Base-by-base conservation (phyloP, 1,140 invertebrate species). In the Belonocnema kinseyi region DNA sequence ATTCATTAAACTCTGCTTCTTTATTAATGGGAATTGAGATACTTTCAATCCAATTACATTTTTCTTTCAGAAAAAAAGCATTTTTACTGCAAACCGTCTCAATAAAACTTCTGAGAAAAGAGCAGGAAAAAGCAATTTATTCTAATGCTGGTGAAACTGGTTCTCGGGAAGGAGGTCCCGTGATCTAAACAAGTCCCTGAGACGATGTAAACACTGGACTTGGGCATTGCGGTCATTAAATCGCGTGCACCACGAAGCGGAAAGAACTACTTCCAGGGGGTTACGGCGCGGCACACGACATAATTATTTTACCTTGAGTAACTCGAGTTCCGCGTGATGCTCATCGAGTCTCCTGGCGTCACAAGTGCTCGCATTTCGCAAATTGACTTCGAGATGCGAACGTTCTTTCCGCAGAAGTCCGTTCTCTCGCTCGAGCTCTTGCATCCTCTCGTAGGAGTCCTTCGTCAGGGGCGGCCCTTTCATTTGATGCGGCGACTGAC, bases 401-500 rank as follows among this genome's bases (percentile, higher is more conserved):
- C 86, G 86, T 77, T 90, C 89, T 81, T 88, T 89, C 50, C 86
- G 85, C 53, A 89, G 80, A 46, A 83, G 58, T 51, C 89, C 89
- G 77, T 89, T 84, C 72, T 90, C 90, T 8, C 85, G 84, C 58
- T 91, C 90, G 16, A 90, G 80, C 51, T 89, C 88, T 80, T 91
- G 89, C 87, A 91, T 88, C 75, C 87, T 87, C 58, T 80, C 79
- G 75, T 85, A 21, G 21, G 77, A 83, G 75, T 83, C 87, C 73
- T 85, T 85, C 50, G 82, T 75, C 70, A 80, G 33, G 61, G 61
- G 33, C 26, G 61, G 13, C 40, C 61, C 61, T 16, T 66, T 66
- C 26, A 66, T 66, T 40, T 14, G 16, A 14, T 77, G 73, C 17
- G 73, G 76, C 0, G 82, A 53, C 58, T 82, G 81, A n/a, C 75